Evolutionary conservation across 2,113 vertebrate genomes (phyloP), one percentile per base, ranked within the genome.

Genomic region (Deroptyus accipitrinus): DNA sequence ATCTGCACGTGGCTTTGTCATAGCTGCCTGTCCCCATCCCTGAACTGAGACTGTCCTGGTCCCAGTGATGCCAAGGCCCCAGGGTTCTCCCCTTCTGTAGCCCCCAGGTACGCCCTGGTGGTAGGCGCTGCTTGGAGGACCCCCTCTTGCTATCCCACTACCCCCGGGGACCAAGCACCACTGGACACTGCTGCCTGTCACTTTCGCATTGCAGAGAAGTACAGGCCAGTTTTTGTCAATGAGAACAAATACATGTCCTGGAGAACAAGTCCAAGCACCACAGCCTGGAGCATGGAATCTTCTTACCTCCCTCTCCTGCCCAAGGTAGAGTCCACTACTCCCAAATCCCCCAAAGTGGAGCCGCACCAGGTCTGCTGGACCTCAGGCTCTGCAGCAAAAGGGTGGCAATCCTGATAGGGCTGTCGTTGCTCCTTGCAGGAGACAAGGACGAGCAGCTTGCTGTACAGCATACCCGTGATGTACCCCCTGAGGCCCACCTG

Each of bases 241-340:
- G 54, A 92, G 10, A 72, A 95, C 84, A 91, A 18, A 42, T 92
- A 86, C 33, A 48, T 76, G 44, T 74, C 77, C 2, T 96, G 97
- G 97, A 95, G 77, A 84, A 96, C 76, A 4, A 49, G 17, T 44
- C 96, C 97, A 91, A 95, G 68, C 88, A 96, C 81, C 1, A 9
- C 61, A 8, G 74, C 59, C 48, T 97, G 94, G 92, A 96, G 92
- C 78, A 96, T 88, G 77, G 83, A 96, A 17, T 62, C 70, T 63
- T 90, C 83, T 28, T 95, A 67, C 84, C 92, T 97, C 42, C 95
- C 95, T 3, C 83, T 42, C 35, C 94, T 94, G 24, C 85, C 94
- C 79, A 95, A 96, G 98, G 97, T 98, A 95, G 5, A 12, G 49
- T 16, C 27, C 25, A 14, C 4, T 2, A 10, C 20, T 17, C 3